phyloP scores from a whole-genome alignment of 2,113 vertebrate genomes.

The Oncorhynchus keta region DNA sequence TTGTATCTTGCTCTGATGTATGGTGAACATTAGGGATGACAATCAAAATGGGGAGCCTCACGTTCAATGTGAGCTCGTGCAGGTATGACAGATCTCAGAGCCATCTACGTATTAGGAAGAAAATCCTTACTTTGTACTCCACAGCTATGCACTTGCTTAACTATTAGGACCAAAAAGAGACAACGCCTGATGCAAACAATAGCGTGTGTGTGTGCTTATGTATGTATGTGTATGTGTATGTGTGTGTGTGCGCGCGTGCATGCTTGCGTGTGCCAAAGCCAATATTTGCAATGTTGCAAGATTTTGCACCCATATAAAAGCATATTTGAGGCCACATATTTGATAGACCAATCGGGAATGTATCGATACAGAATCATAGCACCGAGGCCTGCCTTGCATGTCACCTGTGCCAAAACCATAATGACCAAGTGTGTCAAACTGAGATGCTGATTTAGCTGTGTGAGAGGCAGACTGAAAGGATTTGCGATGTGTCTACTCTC shows the following conservation, averaged over 20 bases:
- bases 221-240: too few species aligned
- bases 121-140: constrained; percentile 11
- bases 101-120: constrained; percentile 19
- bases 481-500: constrained; percentile 74
- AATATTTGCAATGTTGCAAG: neutral
- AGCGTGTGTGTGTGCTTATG: neutral
- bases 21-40: constrained; percentile 16
- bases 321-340: neutral
- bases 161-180: constrained; percentile 21
- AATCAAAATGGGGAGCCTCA: constrained; percentile 19
- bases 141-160: constrained; percentile 24
- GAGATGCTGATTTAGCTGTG: constrained; percentile 49
- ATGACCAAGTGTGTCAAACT: constrained; percentile 27
- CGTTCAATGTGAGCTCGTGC: constrained; percentile 11
- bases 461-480: constrained; percentile 66
- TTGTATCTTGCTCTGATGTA: constrained; percentile 27
- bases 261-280: constrained; percentile 9
- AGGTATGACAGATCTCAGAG: constrained; percentile 25
- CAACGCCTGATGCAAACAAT: constrained; percentile 25
- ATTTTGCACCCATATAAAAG: neutral
- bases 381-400: constrained; percentile 7
- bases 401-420: constrained; percentile 14
- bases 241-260: neutral
- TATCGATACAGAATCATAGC: neutral
- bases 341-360: neutral